A percentile compares a stretch with the other conserved stretches of the same genome.
Evolutionary conservation across 2,113 vertebrate species (phyloP).

Genomic region (Corythaeola cristata): DNA sequence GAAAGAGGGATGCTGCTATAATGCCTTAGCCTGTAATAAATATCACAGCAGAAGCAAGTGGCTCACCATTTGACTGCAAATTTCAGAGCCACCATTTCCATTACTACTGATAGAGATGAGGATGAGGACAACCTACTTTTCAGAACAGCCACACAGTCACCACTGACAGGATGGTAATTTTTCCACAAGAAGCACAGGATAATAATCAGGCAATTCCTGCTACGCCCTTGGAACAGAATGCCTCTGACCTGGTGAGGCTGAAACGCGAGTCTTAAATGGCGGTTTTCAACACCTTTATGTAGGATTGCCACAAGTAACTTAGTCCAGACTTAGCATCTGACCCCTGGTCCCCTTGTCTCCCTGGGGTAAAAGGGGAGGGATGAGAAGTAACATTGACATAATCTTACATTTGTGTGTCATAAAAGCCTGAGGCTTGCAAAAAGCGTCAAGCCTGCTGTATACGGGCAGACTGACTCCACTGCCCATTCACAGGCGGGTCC

Average conservation of each 20-base stretch:
- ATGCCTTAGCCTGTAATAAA: neutral
- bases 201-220: neutral
- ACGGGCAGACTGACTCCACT: neutral
- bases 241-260: neutral
- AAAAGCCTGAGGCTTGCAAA: neutral
- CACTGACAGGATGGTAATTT: neutral
- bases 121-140: neutral
- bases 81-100: neutral
- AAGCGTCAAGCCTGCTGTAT: neutral
- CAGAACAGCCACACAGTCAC: neutral
- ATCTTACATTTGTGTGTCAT: neutral
- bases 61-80: neutral
- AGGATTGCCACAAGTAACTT: neutral
- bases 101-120: neutral
- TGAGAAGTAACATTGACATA: neutral
- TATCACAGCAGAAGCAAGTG: neutral
- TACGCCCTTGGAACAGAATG: neutral
- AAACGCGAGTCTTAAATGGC: neutral
- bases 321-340: neutral
- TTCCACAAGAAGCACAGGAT: neutral
- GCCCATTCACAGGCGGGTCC: neutral
- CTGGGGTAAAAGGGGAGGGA: neutral
- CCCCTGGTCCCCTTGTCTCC: neutral
- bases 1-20: neutral
- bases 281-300: neutral